A percentile compares a stretch with the other conserved stretches of the same genome.
phyloP scores from a whole-genome alignment of 2,113 vertebrate species.

The Caloenas nicobarica region DNA sequence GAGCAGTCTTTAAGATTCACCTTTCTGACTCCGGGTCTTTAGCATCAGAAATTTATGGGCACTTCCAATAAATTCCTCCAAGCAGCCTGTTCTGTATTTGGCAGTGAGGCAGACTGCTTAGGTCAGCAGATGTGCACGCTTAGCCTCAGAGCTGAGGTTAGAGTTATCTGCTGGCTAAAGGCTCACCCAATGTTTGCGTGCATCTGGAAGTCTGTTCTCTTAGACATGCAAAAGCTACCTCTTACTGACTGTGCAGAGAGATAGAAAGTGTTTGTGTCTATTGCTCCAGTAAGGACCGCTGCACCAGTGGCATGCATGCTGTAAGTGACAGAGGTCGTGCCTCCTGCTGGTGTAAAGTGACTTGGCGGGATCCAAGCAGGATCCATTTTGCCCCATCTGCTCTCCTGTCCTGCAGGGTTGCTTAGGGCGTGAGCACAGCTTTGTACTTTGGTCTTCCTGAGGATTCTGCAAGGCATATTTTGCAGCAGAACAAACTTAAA shows the following conservation, averaged over 20 bases:
- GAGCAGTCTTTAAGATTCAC: neutral
- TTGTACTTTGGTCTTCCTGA: neutral
- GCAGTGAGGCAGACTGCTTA: neutral
- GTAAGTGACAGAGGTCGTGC: neutral
- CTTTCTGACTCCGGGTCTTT: neutral
- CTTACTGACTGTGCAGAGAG: neutral
- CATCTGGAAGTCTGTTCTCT: neutral
- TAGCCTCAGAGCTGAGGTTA: neutral
- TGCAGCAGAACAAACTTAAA: neutral
- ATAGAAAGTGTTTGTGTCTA: neutral
- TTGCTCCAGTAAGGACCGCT: neutral
- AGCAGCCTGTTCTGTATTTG: constrained; percentile 9
- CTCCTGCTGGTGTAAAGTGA: neutral
- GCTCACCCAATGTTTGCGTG: constrained; percentile 4
- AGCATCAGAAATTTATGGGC: neutral
- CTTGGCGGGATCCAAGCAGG: neutral
- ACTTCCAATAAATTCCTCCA: constrained; percentile 24
- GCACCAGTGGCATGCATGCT: neutral
- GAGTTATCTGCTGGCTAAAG: neutral
- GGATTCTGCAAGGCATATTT: neutral
- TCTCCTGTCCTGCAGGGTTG: neutral
- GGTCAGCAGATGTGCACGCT: neutral
- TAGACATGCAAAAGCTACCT: neutral
- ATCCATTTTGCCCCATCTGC: neutral
- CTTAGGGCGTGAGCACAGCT: neutral